A percentile compares a stretch with the other conserved stretches of the same genome.
Evolutionary conservation across 1,140 invertebrate species (phyloP).

Genomic region (Lepidostoma basale): DNA sequence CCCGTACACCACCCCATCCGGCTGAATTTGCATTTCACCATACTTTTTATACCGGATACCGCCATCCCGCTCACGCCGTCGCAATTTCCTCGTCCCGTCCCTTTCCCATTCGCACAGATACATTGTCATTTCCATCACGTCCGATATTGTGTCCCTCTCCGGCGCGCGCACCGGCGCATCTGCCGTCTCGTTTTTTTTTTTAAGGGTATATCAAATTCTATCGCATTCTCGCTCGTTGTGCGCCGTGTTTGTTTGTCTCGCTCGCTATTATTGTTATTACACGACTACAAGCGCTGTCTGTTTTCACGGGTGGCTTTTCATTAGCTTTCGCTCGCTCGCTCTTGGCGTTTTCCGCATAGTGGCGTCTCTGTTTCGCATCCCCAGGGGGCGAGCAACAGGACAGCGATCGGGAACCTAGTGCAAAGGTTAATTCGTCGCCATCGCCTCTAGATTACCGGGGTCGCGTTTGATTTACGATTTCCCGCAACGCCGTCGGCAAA

Average conservation of each 20-base stretch:
- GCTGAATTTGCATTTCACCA: slow-evolving; percentile 2
- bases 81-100: neutral
- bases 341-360: neutral
- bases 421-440: slow-evolving; percentile 16
- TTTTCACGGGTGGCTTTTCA: slow-evolving; percentile 5
- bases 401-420: neutral
- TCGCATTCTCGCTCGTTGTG: neutral
- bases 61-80: neutral
- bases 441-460: slow-evolving; percentile 2
- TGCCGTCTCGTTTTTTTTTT: neutral
- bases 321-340: neutral
- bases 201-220: neutral
- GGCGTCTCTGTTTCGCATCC: neutral
- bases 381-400: slow-evolving; percentile 12
- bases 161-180: neutral
- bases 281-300: neutral
- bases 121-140: slow-evolving; percentile 5
- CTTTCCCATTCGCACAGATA: neutral
- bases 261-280: neutral
- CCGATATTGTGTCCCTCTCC: neutral
- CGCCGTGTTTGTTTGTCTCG: neutral
- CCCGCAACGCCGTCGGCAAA: slow-evolving; percentile 1
- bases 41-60: neutral
- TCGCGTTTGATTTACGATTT: slow-evolving; percentile 6
- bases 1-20: neutral